A percentile compares a stretch with the other conserved stretches of the same genome.
Conservation (phyloP, 2,113 vertebrate species). For the Rhinopithecus roxellana region DNA sequence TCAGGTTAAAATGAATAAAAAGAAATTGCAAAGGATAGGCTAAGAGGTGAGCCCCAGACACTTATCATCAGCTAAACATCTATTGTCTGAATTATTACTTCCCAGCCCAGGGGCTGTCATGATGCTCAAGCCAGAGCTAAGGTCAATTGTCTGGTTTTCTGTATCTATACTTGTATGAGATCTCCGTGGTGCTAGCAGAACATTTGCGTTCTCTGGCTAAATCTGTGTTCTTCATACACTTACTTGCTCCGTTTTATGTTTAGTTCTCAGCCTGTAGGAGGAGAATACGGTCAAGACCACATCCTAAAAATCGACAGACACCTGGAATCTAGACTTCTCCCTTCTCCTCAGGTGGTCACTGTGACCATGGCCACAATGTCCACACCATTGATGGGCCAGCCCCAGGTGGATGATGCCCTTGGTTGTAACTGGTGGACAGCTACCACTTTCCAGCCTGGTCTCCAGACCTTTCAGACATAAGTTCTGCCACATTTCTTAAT, state of each 20-base stretch:
- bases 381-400: background rate
- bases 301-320: background rate
- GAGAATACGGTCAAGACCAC: background rate
- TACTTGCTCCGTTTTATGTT: background rate
- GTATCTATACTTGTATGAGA: background rate
- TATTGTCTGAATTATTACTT: background rate
- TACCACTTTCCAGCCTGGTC: background rate
- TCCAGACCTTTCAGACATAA: background rate
- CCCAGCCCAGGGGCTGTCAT: background rate
- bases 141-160: background rate
- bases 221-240: background rate
- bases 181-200: background rate
- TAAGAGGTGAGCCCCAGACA: background rate
- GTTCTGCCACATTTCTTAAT: background rate
- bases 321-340: background rate
- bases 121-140: background rate
- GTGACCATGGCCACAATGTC: fast-evolving
- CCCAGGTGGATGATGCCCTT: background rate
- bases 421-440: background rate
- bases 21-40: background rate
- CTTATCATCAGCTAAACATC: background rate
- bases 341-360: background rate
- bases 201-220: background rate
- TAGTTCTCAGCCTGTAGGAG: background rate
- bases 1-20: background rate